Conservation (phyloP, 1,140 invertebrate genomes). For the Philaenus spumarius region DNA sequence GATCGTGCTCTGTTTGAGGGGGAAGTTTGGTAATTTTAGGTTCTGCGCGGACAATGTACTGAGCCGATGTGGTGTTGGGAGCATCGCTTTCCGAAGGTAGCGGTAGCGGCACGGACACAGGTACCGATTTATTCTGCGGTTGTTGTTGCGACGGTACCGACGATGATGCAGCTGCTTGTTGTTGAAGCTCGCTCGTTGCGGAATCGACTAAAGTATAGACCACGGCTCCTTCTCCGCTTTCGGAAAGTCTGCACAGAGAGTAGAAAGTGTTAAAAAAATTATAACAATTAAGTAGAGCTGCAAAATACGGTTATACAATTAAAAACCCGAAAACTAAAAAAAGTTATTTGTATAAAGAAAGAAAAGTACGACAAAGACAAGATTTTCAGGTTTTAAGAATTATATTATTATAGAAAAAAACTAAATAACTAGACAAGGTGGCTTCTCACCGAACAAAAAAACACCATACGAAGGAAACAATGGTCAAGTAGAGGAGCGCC, state of each 20-base stretch:
- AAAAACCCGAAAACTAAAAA: no score
- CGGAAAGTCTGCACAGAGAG: slow-evolving; percentile 51
- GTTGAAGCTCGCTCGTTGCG: slow-evolving; percentile 47
- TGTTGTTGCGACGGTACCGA: slow-evolving; percentile 13
- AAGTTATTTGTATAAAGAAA: no score
- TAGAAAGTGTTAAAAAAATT: no score
- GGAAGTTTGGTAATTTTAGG: slow-evolving; percentile 27
- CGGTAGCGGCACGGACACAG: slow-evolving; percentile 15
- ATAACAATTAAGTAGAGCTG: no score
- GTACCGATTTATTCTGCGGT: not conserved
- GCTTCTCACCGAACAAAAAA: slow-evolving; percentile 9
- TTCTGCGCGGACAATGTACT: slow-evolving; percentile 37
- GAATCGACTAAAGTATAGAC: slow-evolving; percentile 56
- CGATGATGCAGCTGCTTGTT: slow-evolving; percentile 23
- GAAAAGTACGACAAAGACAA: no score
- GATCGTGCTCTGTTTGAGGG: slow-evolving; percentile 29
- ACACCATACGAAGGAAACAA: slow-evolving; percentile 3
- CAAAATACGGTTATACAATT: no score
- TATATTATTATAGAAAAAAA: not conserved
- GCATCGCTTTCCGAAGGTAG: slow-evolving; percentile 13
- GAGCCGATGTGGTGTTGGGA: slow-evolving; percentile 10
- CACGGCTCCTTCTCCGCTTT: slow-evolving; percentile 50
- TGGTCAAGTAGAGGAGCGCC: slow-evolving; percentile 1
- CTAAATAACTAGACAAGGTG: not conserved
- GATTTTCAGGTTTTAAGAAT: no score